These are phyloP conservation scores for Phoebastria nigripes DNA, from an alignment of 2,797 vertebrate genomes.

Conservation along the genomic window DNA sequence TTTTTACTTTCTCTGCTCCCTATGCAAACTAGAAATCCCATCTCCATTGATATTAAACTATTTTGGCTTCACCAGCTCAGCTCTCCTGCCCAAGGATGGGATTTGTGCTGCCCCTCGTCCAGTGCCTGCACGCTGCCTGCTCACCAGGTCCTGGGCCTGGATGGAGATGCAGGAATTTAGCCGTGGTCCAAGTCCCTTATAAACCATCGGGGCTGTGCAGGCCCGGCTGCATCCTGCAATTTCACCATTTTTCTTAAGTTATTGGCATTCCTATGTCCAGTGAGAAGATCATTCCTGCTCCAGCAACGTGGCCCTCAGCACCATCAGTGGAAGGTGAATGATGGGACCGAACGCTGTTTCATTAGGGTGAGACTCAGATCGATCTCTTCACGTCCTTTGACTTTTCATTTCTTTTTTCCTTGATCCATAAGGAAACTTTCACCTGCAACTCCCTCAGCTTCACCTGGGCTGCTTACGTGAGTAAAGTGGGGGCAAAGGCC, in stretches of 20 bases:
- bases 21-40: neutral
- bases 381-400: neutral
- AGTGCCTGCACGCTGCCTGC: neutral
- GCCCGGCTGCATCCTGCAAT: accelerated
- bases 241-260: neutral
- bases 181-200: too few relatives aligned
- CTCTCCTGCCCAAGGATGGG: neutral
- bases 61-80: neutral
- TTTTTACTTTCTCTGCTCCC: neutral
- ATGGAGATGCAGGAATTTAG: neutral
- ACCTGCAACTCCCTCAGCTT: neutral
- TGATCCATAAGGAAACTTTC: neutral
- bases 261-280: neutral
- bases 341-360: neutral
- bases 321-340: neutral
- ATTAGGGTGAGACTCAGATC: neutral
- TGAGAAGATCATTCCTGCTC: neutral
- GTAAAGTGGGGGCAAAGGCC: neutral
- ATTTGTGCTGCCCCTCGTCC: neutral
- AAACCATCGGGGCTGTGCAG: neutral
- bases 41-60: neutral
- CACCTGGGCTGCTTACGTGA: neutral
- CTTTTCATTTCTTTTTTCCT: neutral
- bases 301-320: neutral
- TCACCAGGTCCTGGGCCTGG: neutral